Evolutionary conservation across 2,797 vertebrate species (phyloP).

Genomic region (Chloroceryle inda): DNA sequence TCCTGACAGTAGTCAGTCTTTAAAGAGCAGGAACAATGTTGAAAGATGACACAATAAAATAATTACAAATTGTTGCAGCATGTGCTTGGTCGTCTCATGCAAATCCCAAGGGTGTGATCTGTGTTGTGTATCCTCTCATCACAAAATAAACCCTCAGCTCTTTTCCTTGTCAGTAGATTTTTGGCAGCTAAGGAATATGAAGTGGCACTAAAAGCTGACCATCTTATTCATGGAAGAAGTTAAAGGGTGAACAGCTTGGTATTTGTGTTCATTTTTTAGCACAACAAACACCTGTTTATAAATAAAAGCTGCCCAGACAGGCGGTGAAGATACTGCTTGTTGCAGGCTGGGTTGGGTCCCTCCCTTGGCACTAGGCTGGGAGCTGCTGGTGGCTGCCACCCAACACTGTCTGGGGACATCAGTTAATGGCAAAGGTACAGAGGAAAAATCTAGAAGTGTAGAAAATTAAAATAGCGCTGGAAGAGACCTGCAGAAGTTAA

Average conservation of each 20-base stretch:
- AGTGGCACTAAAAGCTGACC: background rate
- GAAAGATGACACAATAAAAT: background rate
- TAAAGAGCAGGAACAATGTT: background rate
- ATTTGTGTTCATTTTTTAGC: background rate
- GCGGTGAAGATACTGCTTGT: accelerated
- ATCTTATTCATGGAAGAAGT: background rate
- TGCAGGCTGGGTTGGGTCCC: background rate
- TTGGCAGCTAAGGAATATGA: background rate
- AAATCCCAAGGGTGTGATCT: background rate
- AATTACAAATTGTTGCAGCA: background rate
- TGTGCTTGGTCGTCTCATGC: background rate
- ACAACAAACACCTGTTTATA: background rate
- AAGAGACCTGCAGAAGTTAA: background rate
- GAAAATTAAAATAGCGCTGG: background rate
- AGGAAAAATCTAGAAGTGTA: background rate
- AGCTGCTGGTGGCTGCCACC: background rate
- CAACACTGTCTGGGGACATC: accelerated
- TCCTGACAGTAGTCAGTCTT: background rate
- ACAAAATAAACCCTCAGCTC: background rate
- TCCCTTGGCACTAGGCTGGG: accelerated
- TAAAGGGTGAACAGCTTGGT: background rate
- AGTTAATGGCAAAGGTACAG: background rate
- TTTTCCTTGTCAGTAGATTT: background rate
- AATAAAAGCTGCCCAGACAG: background rate
- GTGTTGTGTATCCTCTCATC: accelerated